Evolutionary conservation across 2,797 vertebrate species (phyloP).

Genomic region (Natrix natrix): DNA sequence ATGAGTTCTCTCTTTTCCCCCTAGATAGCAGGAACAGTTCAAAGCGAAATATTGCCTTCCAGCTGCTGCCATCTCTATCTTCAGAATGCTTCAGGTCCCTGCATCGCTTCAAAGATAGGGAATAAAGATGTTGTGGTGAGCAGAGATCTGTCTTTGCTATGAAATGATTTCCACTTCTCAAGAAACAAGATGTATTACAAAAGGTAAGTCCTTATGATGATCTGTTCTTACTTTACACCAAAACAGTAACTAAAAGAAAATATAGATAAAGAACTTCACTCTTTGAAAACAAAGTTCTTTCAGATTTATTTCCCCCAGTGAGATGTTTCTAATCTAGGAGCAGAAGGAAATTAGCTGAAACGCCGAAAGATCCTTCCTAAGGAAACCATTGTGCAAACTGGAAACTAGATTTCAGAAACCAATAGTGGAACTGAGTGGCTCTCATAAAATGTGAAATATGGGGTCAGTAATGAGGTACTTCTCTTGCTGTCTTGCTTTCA

Average conservation of each 20-base stretch:
- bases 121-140: not conserved
- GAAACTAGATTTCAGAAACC: conserved; percentile 29
- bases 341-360: conserved; percentile 1
- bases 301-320: not conserved
- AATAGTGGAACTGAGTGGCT: rapidly evolving
- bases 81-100: not conserved
- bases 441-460: conserved; percentile 34
- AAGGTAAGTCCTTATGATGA: not conserved
- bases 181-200: not conserved
- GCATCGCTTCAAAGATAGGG: not conserved
- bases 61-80: not conserved
- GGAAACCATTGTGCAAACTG: conserved; percentile 3
- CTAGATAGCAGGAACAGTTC: not conserved
- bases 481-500: conserved; percentile 17
- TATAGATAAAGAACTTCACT: not conserved
- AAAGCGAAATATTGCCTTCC: not conserved
- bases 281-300: not conserved
- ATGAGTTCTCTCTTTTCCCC: not conserved
- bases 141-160: not conserved
- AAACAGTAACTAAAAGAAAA: not conserved
- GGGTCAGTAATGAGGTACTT: rapidly evolving
- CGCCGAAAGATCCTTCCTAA: not conserved
- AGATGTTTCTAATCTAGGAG: not conserved
- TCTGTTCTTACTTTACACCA: not conserved
- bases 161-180: not conserved